These are phyloP conservation scores for Platichthys stellatus DNA, from an alignment of 2,113 vertebrate species.

Conservation along the genomic window DNA sequence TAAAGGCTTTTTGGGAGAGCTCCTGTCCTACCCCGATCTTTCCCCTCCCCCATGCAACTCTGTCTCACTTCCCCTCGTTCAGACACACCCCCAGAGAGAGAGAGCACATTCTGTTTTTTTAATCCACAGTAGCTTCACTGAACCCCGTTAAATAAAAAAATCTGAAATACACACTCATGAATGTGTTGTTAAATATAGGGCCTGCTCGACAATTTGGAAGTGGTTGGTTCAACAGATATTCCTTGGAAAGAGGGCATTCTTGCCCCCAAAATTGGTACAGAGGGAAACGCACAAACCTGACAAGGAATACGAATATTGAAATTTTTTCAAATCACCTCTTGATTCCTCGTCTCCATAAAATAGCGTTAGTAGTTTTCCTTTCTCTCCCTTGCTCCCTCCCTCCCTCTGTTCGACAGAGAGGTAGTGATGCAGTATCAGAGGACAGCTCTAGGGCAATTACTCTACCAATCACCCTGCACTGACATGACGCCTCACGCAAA, in stretches of 20 bases:
- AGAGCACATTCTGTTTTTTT: conserved; percentile 51
- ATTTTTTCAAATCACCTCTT: background rate
- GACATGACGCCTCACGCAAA: conserved; percentile 53
- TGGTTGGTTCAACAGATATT: conserved; percentile 43
- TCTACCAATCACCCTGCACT: conserved; percentile 50
- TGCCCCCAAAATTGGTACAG: background rate
- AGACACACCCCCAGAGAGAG: conserved; percentile 73
- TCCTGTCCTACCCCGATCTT: conserved; percentile 62
- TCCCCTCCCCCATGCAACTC: conserved; percentile 69
- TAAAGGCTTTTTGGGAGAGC: conserved; percentile 63
- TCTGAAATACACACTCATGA: conserved; percentile 14
- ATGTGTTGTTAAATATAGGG: conserved; percentile 2
- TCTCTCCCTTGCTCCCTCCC: conserved; percentile 9
- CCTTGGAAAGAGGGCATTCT: conserved; percentile 10
- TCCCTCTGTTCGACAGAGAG: conserved; percentile 16
- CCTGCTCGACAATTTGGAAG: conserved; percentile 4
- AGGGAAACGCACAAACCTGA: conserved; percentile 8
- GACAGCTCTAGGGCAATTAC: conserved; percentile 71
- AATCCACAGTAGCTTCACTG: conserved; percentile 36
- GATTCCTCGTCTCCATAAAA: conserved; percentile 43
- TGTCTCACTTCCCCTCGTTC: conserved; percentile 74
- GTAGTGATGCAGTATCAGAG: conserved; percentile 62
- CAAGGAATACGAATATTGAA: background rate
- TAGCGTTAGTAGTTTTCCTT: conserved; percentile 34
- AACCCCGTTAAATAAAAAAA: conserved; percentile 36